Evolutionary conservation across 2,888 invertebrate species (phyloP).

Genomic region (Andrena trimmerana): DNA sequence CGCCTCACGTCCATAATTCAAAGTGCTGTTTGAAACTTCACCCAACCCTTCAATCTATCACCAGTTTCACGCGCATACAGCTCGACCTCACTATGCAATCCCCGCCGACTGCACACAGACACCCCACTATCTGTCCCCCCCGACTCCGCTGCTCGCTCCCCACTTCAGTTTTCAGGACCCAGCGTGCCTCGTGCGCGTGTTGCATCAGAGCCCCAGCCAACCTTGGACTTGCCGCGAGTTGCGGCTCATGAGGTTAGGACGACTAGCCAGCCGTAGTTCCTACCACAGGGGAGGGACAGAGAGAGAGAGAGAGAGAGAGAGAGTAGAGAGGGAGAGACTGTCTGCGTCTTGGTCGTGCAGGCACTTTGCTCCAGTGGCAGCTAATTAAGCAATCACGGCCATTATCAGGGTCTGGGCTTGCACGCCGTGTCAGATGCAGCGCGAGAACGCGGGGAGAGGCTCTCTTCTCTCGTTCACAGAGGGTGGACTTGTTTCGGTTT

Average conservation of each 20-base stretch:
- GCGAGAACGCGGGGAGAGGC: not conserved
- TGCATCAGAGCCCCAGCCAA: conserved; percentile 71
- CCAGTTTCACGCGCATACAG: not conserved
- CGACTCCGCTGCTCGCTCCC: conserved; percentile 11
- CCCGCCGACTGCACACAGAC: not conserved
- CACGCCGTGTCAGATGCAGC: conserved; percentile 36
- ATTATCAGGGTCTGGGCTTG: conserved; percentile 46
- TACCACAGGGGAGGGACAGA: conserved; percentile 51
- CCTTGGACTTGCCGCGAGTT: conserved; percentile 77
- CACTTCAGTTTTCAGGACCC: conserved; percentile 2
- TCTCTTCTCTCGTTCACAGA: not conserved
- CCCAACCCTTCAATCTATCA: not conserved
- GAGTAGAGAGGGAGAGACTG: conserved; percentile 2
- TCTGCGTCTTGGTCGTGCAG: conserved; percentile 35
- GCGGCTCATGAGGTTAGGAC: conserved; percentile 76
- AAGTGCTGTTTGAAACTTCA: not conserved
- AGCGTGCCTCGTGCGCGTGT: conserved; percentile 51
- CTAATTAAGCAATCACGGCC: conserved; percentile 80
- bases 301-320: not conserved
- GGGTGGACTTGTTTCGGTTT: not conserved
- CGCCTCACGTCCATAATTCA: not conserved
- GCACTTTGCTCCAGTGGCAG: conserved; percentile 72
- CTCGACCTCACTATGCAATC: not conserved
- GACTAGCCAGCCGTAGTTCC: conserved; percentile 83
- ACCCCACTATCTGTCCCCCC: not conserved